phyloP scores from a whole-genome alignment of 2,113 vertebrate genomes.

The Charina bottae region DNA sequence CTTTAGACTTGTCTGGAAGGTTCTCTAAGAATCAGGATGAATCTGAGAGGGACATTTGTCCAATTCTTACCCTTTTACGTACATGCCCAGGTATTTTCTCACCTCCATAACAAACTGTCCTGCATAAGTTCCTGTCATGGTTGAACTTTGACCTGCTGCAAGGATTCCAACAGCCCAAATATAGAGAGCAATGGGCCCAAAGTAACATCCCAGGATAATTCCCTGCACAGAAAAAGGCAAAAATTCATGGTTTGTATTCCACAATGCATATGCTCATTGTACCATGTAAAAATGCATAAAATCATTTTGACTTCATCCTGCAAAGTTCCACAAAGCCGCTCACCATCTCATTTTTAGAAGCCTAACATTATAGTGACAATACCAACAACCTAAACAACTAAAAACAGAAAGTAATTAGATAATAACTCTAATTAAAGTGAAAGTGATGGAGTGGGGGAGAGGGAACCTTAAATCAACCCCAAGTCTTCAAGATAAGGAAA shows the following conservation, averaged over 20 bases:
- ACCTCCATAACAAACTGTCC: constrained; percentile 87
- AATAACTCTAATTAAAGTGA: background rate
- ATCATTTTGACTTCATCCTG: background rate
- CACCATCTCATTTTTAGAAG: background rate
- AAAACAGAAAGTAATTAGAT: background rate
- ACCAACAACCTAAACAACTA: background rate
- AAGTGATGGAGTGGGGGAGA: background rate
- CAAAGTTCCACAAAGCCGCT: background rate
- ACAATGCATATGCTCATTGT: background rate
- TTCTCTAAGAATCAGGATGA: background rate
- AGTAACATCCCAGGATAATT: constrained; percentile 79
- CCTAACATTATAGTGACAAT: background rate
- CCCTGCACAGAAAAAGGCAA: constrained; percentile 61
- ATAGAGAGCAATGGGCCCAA: constrained; percentile 73
- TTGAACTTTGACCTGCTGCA: constrained; percentile 82
- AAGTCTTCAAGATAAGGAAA: background rate
- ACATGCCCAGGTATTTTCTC: constrained; percentile 20
- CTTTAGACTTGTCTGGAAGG: background rate
- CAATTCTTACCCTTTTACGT: background rate
- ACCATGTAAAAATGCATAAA: background rate
- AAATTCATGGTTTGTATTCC: background rate
- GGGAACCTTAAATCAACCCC: background rate
- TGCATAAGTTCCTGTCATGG: constrained; percentile 81
- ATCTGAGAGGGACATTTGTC: background rate
- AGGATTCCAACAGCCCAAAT: constrained; percentile 82